Conservation (phyloP, 1,140 invertebrate species). For the Hylyphantes graminicola region DNA sequence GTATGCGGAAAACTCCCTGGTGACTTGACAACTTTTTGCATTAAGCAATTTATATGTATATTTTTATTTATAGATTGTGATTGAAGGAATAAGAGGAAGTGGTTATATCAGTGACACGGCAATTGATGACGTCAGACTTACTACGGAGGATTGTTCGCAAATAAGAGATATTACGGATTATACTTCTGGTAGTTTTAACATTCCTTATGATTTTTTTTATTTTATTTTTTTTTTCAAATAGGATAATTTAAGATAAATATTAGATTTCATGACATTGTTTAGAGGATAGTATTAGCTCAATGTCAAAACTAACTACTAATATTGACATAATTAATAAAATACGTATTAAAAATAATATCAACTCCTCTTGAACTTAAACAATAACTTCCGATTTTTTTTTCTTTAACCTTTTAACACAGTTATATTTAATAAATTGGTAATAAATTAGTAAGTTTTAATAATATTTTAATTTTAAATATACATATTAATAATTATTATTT, state of each 20-base stretch:
- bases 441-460: too few relatives aligned
- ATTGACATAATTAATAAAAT: too few relatives aligned
- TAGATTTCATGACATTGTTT: not conserved
- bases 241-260: too few relatives aligned
- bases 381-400: too few relatives aligned
- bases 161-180: slow-evolving; percentile 6
- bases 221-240: too few relatives aligned
- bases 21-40: not conserved
- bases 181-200: not conserved
- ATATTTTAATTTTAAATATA: too few relatives aligned
- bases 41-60: not conserved
- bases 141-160: slow-evolving; percentile 1
- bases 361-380: too few relatives aligned
- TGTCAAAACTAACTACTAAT: too few relatives aligned
- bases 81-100: slow-evolving; percentile 46
- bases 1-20: too few relatives aligned
- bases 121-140: slow-evolving; percentile 51
- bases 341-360: too few relatives aligned
- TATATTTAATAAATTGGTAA: too few relatives aligned
- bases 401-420: too few relatives aligned
- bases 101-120: slow-evolving; percentile 53
- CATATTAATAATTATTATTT: not conserved
- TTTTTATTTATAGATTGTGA: slow-evolving; percentile 42
- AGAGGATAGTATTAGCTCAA: not conserved
- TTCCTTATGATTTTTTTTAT: not conserved